Base-by-base conservation (phyloP, 2,888 invertebrate genomes). In the Epistrophe eligans region DNA sequence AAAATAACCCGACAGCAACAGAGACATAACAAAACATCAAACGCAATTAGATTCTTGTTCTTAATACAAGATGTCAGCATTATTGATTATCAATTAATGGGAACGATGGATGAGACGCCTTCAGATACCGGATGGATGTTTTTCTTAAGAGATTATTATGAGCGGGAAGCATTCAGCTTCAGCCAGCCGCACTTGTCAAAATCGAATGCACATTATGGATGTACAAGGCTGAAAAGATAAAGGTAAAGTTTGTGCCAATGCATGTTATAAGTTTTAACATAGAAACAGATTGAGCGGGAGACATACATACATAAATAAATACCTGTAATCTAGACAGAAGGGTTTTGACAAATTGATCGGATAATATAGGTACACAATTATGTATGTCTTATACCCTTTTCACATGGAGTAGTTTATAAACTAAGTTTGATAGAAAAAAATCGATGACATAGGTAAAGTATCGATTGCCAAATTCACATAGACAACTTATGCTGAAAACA, bases 81-180 rank as follows among this genome's bases (percentile, higher is more conserved):
- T 87, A 83, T 83, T 87, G 83, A 87, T 87, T 83, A 87, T 87
- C 76, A 87, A 87, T 87, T 87, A 87, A 79, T 79, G 83, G 79
- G 45, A 52, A 83, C 77, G 87, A 82, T 87, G 74, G 70, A 87
- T 83, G 83, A 58, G 79, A 79, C 82, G 87, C 79, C 87, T 76
- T 82, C 64, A 71, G 82, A 66, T 74, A 70, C 77, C 62, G 58
- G 48, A 77, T 73, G 50, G 60, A 62, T 67, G 67, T 52, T 58
- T 45, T 38, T 48, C 19, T 35, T 9, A 38, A 57, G 24, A 32
- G 64, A 62, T 32, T 45, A 40, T 19, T 13, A 15, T 35, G 45
- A 40, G 11, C 5, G 10, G 24, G n/a, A 10, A 0, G 35, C 4
- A 32, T 32, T 32, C 5, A 24, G 3, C 24, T n/a, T n/a, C 24